Evolutionary conservation across 2,888 invertebrate genomes (phyloP).

Genomic region (Syrista parreyssii): DNA sequence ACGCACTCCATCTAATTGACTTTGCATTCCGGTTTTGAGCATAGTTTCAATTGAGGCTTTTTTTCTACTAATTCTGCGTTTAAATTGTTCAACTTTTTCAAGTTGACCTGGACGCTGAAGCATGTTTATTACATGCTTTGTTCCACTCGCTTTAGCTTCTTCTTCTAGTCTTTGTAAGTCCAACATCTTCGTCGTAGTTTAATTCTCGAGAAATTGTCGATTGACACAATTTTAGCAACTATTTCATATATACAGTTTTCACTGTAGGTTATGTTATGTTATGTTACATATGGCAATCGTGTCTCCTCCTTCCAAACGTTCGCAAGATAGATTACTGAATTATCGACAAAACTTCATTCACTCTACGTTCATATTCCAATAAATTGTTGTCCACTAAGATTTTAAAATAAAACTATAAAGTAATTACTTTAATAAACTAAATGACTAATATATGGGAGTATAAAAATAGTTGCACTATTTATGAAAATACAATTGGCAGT

Average conservation of each 20-base stretch:
- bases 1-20: constrained; percentile 95
- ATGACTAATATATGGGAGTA: too few species aligned
- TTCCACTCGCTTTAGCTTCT: constrained; percentile 81
- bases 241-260: neutral
- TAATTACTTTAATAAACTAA: too few species aligned
- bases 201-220: neutral
- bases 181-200: constrained; percentile 34
- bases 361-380: too few species aligned
- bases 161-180: constrained; percentile 75
- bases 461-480: too few species aligned
- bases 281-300: neutral
- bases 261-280: neutral
- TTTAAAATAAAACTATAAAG: too few species aligned
- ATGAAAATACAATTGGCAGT: too few species aligned
- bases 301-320: neutral
- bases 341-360: too few species aligned
- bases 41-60: constrained; percentile 94
- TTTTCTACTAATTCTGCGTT: constrained; percentile 78
- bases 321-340: too few species aligned
- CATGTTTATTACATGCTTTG: constrained; percentile 90
- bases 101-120: constrained; percentile 94
- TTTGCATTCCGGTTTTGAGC: constrained; percentile 98
- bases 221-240: neutral
- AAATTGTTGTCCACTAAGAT: too few species aligned
- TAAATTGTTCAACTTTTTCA: constrained; percentile 89